phyloP scores from a whole-genome alignment of 2,113 vertebrate species.

The Leptobrachium ailaonicum region DNA sequence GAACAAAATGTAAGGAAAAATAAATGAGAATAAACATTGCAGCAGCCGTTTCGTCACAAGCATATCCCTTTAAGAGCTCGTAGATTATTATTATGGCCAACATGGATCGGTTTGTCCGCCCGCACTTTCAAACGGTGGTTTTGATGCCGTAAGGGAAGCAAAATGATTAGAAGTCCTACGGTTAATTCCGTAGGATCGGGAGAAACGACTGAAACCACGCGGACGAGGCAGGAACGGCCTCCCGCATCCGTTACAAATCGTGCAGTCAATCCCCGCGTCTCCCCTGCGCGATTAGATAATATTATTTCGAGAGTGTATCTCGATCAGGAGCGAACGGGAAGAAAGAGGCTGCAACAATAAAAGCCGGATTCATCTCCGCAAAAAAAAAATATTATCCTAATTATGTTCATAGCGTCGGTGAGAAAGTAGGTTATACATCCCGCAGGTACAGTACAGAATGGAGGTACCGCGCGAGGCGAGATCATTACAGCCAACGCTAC shows the following conservation, averaged over 20 bases:
- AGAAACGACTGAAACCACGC: no score
- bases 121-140: no score
- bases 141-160: no score
- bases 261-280: neutral
- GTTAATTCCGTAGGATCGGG: no score
- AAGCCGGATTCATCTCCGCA: conserved; percentile 21
- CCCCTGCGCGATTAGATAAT: conserved; percentile 22
- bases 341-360: neutral
- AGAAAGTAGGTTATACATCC: conserved; percentile 47
- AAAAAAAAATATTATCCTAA: conserved; percentile 42
- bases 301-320: conserved; percentile 10
- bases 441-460: conserved; percentile 22
- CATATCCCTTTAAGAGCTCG: no score
- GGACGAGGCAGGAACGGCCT: no score
- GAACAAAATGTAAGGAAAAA: no score
- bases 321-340: neutral
- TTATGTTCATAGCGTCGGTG: conserved; percentile 34
- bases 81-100: no score
- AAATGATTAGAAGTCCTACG: no score
- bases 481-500: conserved; percentile 14
- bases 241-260: neutral
- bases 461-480: neutral
- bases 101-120: no score
- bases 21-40: no score
- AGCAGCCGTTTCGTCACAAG: no score